phyloP scores from a whole-genome alignment of 2,888 invertebrate genomes.

The Brenthis ino region DNA sequence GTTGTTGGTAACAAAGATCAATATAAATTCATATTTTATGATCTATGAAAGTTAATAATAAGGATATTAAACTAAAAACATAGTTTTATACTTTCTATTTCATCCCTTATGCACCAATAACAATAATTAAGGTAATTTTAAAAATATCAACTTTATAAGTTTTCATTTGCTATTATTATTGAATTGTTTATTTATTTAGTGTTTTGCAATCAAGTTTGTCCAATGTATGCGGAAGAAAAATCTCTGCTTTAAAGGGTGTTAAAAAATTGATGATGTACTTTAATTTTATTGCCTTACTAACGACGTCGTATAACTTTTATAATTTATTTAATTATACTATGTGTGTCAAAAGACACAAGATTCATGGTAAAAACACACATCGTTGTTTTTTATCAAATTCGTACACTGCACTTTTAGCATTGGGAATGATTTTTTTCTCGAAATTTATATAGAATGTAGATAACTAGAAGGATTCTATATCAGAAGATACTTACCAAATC shows the following conservation, averaged over 20 bases:
- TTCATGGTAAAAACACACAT: background rate
- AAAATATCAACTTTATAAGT: background rate
- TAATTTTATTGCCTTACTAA: constrained; percentile 5
- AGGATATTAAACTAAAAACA: too few species aligned
- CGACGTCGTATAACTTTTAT: constrained; percentile 11
- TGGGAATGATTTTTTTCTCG: too few species aligned
- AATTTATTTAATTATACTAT: constrained; percentile 9
- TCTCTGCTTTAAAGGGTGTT: constrained; percentile 7
- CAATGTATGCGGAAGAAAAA: constrained; percentile 3
- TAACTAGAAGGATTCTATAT: too few species aligned
- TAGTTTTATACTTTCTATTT: too few species aligned
- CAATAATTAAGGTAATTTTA: background rate
- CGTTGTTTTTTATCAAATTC: too few species aligned
- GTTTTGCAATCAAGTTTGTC: background rate
- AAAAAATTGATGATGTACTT: constrained; percentile 10
- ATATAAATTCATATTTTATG: background rate
- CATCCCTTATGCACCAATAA: too few species aligned
- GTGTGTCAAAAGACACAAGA: constrained; percentile 1
- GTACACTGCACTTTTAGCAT: too few species aligned
- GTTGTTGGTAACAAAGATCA: constrained; percentile 1
- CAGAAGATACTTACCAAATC: too few species aligned
- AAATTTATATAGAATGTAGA: too few species aligned
- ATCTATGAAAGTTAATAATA: too few species aligned
- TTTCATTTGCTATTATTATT: background rate
- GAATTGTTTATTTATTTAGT: background rate